Evolutionary conservation across 2,888 invertebrate genomes (phyloP).

Genomic region (Galerucella pusilla): DNA sequence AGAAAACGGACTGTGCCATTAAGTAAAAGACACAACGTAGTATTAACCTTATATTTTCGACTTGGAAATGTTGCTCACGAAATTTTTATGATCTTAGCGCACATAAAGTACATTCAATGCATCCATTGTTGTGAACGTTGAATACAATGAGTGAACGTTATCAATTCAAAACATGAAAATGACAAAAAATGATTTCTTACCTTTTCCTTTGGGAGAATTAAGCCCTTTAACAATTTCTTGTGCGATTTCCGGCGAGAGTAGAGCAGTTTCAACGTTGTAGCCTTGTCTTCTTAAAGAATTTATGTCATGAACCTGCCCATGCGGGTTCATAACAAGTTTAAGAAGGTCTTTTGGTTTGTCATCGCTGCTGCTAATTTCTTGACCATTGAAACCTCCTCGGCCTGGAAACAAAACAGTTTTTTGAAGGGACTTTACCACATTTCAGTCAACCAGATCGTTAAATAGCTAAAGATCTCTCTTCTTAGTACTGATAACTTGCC

Average conservation of each 20-base stretch:
- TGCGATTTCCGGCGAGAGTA: slow-evolving; percentile 76
- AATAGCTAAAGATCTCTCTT: not conserved
- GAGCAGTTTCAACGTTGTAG: slow-evolving; percentile 72
- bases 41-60: too few species aligned
- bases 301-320: slow-evolving; percentile 78
- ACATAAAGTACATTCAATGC: too few species aligned
- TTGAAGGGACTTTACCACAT: not conserved
- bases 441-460: not conserved
- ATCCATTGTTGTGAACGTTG: not conserved
- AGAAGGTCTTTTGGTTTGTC: slow-evolving; percentile 68
- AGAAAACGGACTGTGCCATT: too few species aligned
- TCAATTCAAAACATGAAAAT: not conserved
- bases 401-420: slow-evolving; percentile 39
- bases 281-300: slow-evolving; percentile 74
- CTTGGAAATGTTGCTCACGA: too few species aligned
- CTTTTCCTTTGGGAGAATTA: slow-evolving; percentile 82
- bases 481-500: too few species aligned
- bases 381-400: slow-evolving; percentile 46
- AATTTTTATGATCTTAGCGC: too few species aligned
- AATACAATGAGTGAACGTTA: too few species aligned
- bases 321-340: slow-evolving; percentile 82
- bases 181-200: slow-evolving; percentile 62
- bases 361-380: slow-evolving; percentile 44
- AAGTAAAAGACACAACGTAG: too few species aligned
- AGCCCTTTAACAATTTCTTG: slow-evolving; percentile 83